Evolutionary conservation across 2,113 vertebrate species (phyloP).

Genomic region (Zosterops borbonicus): DNA sequence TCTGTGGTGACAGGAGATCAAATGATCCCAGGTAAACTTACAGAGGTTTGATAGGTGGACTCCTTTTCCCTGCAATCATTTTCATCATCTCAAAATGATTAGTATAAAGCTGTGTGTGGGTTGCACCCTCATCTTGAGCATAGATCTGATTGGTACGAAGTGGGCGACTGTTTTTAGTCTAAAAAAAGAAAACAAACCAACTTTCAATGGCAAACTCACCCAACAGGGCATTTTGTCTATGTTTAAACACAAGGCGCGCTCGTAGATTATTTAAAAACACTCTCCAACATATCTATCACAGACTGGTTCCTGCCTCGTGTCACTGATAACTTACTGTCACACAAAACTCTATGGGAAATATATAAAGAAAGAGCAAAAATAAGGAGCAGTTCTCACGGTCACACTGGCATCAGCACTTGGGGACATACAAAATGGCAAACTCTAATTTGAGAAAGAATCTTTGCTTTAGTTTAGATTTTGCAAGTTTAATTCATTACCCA

Average conservation of each 20-base stretch:
- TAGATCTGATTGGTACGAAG: constrained; percentile 91
- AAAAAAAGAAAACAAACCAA: constrained; percentile 33
- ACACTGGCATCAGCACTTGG: constrained; percentile 62
- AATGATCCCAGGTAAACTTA: constrained; percentile 64
- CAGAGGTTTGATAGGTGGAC: constrained; percentile 89
- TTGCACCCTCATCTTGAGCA: constrained; percentile 90
- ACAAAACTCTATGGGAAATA: constrained; percentile 61
- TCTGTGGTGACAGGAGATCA: background rate
- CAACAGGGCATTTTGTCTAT: background rate
- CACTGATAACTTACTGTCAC: constrained; percentile 63
- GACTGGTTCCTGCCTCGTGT: constrained; percentile 54
- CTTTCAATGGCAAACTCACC: constrained; percentile 1
- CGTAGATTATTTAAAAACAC: constrained; percentile 38
- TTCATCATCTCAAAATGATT: constrained; percentile 92
- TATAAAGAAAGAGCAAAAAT: constrained; percentile 53
- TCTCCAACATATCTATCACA: constrained; percentile 63
- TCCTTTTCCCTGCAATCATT: constrained; percentile 91
- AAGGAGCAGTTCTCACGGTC: constrained; percentile 59
- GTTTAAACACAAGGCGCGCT: constrained; percentile 32
- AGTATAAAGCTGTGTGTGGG: constrained; percentile 88
- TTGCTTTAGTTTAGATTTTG: constrained; percentile 62
- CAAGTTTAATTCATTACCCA: constrained; percentile 56
- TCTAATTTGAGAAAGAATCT: constrained; percentile 63
- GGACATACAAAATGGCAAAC: constrained; percentile 56
- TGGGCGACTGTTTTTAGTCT: constrained; percentile 92